Conservation (phyloP, 2,113 vertebrate genomes). For the Pelmatolapia mariae region DNA sequence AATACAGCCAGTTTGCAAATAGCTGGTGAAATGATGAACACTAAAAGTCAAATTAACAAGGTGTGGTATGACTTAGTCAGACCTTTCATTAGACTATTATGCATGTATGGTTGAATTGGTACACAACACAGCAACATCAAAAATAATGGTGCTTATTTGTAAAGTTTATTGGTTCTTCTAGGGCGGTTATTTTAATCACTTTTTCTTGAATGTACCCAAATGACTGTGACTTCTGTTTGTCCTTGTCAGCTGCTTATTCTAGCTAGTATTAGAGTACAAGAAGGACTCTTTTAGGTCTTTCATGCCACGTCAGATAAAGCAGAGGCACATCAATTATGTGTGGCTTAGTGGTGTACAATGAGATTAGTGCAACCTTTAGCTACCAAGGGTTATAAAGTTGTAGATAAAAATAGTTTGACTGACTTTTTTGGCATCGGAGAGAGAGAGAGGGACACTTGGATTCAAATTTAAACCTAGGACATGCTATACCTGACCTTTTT, state of each 20-base stretch:
- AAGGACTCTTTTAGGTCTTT: constrained; percentile 10
- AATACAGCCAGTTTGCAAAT: not conserved
- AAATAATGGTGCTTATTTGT: not conserved
- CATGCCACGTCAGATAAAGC: constrained; percentile 45
- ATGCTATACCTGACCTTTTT: constrained; percentile 9
- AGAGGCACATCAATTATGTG: constrained; percentile 29
- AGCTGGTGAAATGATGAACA: not conserved
- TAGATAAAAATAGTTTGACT: constrained; percentile 48
- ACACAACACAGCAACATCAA: not conserved
- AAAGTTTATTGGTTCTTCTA: not conserved
- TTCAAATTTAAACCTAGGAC: constrained; percentile 2
- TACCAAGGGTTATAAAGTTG: constrained; percentile 9
- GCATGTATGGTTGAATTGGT: not conserved
- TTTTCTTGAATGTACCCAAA: not conserved
- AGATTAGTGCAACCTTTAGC: constrained; percentile 49
- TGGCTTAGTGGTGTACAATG: constrained; percentile 46
- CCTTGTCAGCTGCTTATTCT: not conserved
- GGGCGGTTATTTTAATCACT: not conserved
- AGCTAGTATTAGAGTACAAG: not conserved
- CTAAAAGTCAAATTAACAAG: not conserved
- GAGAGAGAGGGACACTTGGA: not conserved
- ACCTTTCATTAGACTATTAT: not conserved
- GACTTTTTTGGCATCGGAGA: not conserved
- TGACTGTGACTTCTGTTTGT: not conserved
- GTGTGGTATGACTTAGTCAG: not conserved